Evolutionary conservation across 2,888 invertebrate genomes (phyloP).

Genomic region (Athalia cordata): DNA sequence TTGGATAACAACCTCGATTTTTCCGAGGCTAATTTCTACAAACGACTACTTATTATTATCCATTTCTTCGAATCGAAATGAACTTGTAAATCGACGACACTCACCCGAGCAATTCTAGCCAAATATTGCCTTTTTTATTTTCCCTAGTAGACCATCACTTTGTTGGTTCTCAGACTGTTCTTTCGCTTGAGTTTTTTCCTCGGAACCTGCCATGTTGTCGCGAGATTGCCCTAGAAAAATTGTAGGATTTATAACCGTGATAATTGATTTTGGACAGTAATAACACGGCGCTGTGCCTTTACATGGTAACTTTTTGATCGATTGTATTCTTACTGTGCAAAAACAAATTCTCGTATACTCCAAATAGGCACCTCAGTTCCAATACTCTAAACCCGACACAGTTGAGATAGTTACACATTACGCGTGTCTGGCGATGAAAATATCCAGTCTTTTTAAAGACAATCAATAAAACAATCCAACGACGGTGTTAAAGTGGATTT

Average conservation of each 20-base stretch:
- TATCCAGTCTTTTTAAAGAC: neutral
- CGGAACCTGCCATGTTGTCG: constrained; percentile 74
- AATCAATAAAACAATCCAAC: constrained; percentile 8
- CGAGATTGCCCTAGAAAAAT: constrained; percentile 73
- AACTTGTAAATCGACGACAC: constrained; percentile 47
- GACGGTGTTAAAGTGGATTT: neutral
- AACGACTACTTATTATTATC: too few relatives aligned
- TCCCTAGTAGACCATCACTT: constrained; percentile 75
- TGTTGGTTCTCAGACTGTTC: constrained; percentile 68
- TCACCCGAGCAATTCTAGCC: constrained; percentile 73
- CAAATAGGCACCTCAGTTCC: too few relatives aligned
- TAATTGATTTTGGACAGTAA: neutral
- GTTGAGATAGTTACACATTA: too few relatives aligned
- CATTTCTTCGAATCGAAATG: too few relatives aligned
- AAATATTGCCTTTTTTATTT: constrained; percentile 79
- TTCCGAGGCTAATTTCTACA: too few relatives aligned
- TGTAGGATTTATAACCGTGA: constrained; percentile 54
- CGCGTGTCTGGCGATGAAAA: neutral
- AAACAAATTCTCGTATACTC: neutral
- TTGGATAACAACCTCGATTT: neutral
- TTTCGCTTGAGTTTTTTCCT: constrained; percentile 74
- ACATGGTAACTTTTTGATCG: neutral
- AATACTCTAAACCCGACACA: too few relatives aligned
- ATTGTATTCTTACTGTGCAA: neutral
- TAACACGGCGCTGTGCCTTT: neutral